Evolutionary conservation across 2,888 invertebrate species (phyloP), one percentile per base, ranked within the genome.

Genomic region (Standfussiana lucernea): DNA sequence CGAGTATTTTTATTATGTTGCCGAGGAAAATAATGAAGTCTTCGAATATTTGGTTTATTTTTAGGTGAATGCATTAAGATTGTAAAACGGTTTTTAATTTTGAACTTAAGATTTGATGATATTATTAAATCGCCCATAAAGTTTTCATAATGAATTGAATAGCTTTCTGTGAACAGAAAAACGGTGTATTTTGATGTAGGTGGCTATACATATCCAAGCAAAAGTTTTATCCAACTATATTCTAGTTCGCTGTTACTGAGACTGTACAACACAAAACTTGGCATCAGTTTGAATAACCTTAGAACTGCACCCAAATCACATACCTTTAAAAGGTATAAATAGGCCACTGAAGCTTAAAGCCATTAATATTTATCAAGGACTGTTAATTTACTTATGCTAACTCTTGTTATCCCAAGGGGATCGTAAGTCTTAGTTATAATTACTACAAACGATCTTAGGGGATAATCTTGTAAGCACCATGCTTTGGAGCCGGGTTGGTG

Each of bases 361-460:
- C 53, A 75, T 85, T 71, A 81, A 87, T 88, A 77, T 70, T 73
- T 61, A 82, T 83, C 66, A 78, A 28, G 67, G 42, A 53, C 35
- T 67, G 67, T 75, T 85, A 75, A 82, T 81, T 85, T 81, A 71
- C 70, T 84, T 69, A 80, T 59, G 74, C 68, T 66, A 53, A 81
- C 80, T 67, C 59, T 68, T 68, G 75, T 40, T 62, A 73, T 73
- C 81, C 64, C 68, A 53, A 72, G 3, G 15, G 81, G 68, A 65
- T 69, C 35, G 35, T 72, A 80, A 56, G 81, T 80, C 81, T 81
- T 80, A 73, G 68, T 74, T 65, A 69, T 84, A 81, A 84, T 84
- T 81, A 75, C 74, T 80, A 84, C 84, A 74, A 84, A 84, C 18
- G 81, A 84, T 81, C 65, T 80, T 80, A 59, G 28, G 50, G 77